These are phyloP conservation scores for Oscheius sp. DNA, from an alignment of 2,888 invertebrate species.

Conservation along the genomic window DNA sequence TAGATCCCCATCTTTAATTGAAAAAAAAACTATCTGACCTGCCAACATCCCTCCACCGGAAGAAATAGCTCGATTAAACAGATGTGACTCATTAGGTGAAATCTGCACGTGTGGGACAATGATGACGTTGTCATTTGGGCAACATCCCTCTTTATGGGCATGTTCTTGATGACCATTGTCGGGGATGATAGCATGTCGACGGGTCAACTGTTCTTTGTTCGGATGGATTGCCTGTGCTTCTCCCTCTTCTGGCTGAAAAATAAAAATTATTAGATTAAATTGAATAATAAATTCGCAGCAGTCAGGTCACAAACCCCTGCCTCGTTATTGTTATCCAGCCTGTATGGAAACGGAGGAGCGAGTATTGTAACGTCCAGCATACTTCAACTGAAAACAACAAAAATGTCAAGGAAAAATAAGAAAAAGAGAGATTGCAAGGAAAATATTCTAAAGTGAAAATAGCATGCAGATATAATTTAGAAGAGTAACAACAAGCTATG, in stretches of 20 bases:
- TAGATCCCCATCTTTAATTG: slow-evolving; percentile 40
- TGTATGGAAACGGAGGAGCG: slow-evolving; percentile 11
- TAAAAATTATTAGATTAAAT: not conserved
- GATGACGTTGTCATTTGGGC: slow-evolving; percentile 66
- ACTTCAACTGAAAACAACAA: not conserved
- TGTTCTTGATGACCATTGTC: slow-evolving; percentile 40
- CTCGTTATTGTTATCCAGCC: not conserved
- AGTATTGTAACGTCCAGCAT: slow-evolving; percentile 19
- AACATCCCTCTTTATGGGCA: slow-evolving; percentile 41
- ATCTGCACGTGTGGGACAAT: slow-evolving; percentile 69
- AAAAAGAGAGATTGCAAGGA: not conserved
- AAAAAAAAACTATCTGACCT: slow-evolving; percentile 43
- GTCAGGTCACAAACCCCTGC: not conserved
- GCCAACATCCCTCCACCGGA: slow-evolving; percentile 69
- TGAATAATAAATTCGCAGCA: not conserved
- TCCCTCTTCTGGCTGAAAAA: slow-evolving; percentile 52
- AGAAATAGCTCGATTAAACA: slow-evolving; percentile 68
- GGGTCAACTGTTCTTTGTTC: slow-evolving; percentile 65
- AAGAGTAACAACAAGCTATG: no score
- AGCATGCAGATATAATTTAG: no score
- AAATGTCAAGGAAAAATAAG: not conserved
- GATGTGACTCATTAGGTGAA: slow-evolving; percentile 63
- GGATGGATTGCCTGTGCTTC: slow-evolving; percentile 65
- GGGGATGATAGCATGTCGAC: slow-evolving; percentile 66
- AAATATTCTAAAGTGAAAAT: not conserved